phyloP scores from a whole-genome alignment of 2,888 invertebrate genomes.

The Agriopis aurantiaria region DNA sequence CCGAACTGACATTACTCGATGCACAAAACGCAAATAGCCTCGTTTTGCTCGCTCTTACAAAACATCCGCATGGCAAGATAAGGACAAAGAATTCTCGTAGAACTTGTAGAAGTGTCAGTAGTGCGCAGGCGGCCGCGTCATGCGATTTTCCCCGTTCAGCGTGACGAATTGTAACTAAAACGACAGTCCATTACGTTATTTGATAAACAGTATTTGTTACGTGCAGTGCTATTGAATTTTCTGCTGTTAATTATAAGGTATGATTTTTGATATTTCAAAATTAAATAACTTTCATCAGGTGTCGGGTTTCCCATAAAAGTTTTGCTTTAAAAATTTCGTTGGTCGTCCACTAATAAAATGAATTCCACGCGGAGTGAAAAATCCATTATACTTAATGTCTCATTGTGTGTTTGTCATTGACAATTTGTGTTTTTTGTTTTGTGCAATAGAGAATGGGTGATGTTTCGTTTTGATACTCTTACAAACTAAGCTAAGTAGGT shows the following conservation, averaged over 20 bases:
- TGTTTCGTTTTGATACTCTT: constrained; percentile 10
- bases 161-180: constrained; percentile 54
- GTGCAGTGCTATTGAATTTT: constrained; percentile 43
- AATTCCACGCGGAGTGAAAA: background rate
- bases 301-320: constrained; percentile 1
- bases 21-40: constrained; percentile 38
- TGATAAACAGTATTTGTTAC: constrained; percentile 42
- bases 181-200: constrained; percentile 39
- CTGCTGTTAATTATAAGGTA: constrained; percentile 47
- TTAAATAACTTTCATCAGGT: constrained; percentile 6
- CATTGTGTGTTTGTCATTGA: constrained; percentile 1
- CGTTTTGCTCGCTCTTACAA: constrained; percentile 49
- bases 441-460: background rate
- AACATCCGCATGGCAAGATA: constrained; percentile 27
- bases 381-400: background rate
- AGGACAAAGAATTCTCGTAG: constrained; percentile 27
- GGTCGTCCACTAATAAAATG: constrained; percentile 59
- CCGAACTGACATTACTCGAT: constrained; percentile 53
- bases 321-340: constrained; percentile 20
- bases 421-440: constrained; percentile 13
- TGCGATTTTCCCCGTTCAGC: constrained; percentile 55
- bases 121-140: constrained; percentile 65
- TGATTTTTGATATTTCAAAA: constrained; percentile 26
- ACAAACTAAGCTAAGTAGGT: background rate
- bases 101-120: constrained; percentile 17